Evolutionary conservation across 2,113 vertebrate species (phyloP).

Genomic region (Gavia stellata): DNA sequence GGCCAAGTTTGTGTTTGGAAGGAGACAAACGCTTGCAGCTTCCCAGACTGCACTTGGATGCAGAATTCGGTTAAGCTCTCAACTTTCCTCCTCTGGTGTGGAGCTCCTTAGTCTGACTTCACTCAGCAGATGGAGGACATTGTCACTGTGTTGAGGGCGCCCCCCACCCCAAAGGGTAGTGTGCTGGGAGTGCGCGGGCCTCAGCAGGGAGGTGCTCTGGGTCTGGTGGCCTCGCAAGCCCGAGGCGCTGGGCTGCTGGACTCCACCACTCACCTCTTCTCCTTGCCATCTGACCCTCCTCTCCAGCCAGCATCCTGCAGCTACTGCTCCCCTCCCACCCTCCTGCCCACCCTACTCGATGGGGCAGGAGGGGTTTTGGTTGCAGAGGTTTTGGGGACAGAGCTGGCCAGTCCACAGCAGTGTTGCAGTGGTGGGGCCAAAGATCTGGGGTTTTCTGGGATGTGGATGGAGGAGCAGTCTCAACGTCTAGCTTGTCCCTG

Average conservation of each 20-base stretch:
- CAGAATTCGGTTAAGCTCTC: not conserved
- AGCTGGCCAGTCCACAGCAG: not conserved
- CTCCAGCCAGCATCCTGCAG: not conserved
- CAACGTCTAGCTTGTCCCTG: not conserved
- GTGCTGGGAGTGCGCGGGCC: not conserved
- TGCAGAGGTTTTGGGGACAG: not conserved
- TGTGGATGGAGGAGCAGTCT: not conserved
- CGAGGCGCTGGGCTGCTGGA: not conserved
- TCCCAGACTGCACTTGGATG: not conserved
- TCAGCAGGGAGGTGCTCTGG: not conserved
- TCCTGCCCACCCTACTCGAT: rapidly evolving
- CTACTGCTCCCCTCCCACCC: not conserved
- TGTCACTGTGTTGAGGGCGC: not conserved
- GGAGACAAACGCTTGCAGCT: not conserved
- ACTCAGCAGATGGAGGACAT: not conserved
- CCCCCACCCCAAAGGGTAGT: rapidly evolving
- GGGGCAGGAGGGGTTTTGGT: not conserved
- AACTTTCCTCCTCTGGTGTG: not conserved
- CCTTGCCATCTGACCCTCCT: rapidly evolving
- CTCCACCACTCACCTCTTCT: not conserved
- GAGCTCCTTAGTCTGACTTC: not conserved
- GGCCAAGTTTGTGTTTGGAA: constrained; percentile 28
- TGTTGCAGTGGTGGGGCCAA: not conserved
- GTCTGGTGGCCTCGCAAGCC: not conserved
- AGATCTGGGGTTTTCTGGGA: not conserved